Evolutionary conservation across 2,888 invertebrate species (phyloP).

Genomic region (Omphaloscelis lunosa): DNA sequence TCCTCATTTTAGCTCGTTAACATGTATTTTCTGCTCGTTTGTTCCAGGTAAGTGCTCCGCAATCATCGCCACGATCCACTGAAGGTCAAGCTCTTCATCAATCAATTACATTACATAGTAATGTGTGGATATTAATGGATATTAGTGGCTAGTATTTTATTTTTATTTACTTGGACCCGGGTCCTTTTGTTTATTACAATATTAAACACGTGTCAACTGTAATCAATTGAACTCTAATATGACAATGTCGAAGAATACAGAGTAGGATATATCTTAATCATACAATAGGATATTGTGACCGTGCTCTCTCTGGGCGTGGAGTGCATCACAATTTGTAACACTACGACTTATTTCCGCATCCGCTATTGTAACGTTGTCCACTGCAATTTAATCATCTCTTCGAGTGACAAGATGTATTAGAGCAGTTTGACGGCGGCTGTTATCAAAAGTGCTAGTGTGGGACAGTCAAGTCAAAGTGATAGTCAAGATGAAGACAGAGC

Average conservation of each 20-base stretch:
- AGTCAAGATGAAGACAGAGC: slow-evolving; percentile 68
- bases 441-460: slow-evolving; percentile 64
- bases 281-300: slow-evolving; percentile 60
- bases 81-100: slow-evolving; percentile 70
- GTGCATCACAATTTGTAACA: slow-evolving; percentile 78
- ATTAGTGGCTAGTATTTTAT: slow-evolving; percentile 45
- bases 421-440: slow-evolving; percentile 76
- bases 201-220: slow-evolving; percentile 61
- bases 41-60: slow-evolving; percentile 78
- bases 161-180: slow-evolving; percentile 46
- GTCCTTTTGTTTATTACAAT: slow-evolving; percentile 61
- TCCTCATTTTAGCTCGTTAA: slow-evolving; percentile 68
- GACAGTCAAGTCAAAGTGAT: no score
- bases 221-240: slow-evolving; percentile 63
- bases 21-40: slow-evolving; percentile 73
- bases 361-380: slow-evolving; percentile 77
- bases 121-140: slow-evolving; percentile 43
- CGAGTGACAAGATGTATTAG: slow-evolving; percentile 85
- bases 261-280: slow-evolving; percentile 59
- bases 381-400: slow-evolving; percentile 86
- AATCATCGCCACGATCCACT: slow-evolving; percentile 63
- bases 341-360: slow-evolving; percentile 82
- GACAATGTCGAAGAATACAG: slow-evolving; percentile 63
- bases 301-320: slow-evolving; percentile 53
- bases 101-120: slow-evolving; percentile 59